Percentiles rank a stretch among this genome's conserved stretches.
Evolutionary conservation across 2,113 vertebrate genomes (phyloP).

Genomic region (Etia nguti): DNA sequence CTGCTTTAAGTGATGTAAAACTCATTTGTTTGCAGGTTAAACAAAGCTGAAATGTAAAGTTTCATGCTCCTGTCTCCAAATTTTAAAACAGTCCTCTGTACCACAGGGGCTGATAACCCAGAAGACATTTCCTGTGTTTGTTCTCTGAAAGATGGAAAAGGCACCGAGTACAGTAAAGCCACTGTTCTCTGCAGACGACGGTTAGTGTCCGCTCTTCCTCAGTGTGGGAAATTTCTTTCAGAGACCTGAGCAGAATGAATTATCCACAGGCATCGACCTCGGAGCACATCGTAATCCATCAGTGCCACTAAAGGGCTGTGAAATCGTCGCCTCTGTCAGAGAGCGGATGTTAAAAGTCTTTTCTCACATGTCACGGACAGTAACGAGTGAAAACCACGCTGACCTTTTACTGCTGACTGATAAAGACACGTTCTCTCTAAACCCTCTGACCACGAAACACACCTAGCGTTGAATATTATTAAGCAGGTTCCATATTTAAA

Average conservation of each 20-base stretch:
- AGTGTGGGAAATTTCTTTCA: neutral
- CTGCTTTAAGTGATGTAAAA: neutral
- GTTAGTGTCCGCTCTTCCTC: fast-evolving
- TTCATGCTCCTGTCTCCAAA: neutral
- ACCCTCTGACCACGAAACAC: neutral
- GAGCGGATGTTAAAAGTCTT: neutral
- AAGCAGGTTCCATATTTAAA: fast-evolving
- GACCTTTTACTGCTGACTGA: neutral
- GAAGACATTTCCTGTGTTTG: neutral
- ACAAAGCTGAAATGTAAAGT: neutral
- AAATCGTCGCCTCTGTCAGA: neutral
- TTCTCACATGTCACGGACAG: neutral
- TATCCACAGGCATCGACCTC: neutral
- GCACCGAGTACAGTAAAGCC: neutral
- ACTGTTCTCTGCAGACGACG: neutral
- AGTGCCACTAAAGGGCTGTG: neutral
- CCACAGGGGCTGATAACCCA: fast-evolving
- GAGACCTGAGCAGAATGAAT: neutral
- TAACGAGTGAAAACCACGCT: neutral
- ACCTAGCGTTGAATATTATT: neutral
- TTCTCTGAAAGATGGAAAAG: neutral
- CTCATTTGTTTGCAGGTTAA: neutral
- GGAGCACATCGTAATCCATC: neutral
- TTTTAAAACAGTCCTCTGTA: neutral
- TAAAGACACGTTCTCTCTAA: neutral